Base-by-base conservation (phyloP, 2,113 vertebrate genomes). In the Willisornis vidua region DNA sequence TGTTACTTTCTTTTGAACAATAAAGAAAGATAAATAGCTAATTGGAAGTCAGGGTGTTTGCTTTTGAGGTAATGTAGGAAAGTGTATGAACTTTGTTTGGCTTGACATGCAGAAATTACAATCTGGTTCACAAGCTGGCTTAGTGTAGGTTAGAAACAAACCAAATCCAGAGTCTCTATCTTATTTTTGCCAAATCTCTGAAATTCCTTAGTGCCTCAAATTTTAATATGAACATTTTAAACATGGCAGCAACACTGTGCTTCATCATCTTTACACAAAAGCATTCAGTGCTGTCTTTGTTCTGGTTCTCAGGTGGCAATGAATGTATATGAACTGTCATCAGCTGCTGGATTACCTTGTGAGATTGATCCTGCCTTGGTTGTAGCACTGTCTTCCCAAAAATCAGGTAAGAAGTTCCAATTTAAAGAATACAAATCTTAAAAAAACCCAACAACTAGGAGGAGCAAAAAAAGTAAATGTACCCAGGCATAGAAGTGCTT, bases 311-410 rank as follows among this genome's bases (percentile, higher is more conserved):
- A 99, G 99, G 99, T 99, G 98, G 99, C 99, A 93, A 99, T 99
- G 99, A 99, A 99, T 68, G 99, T 99, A 62, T 99, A 99, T 68
- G 99, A 99, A 94, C 98, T 99, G 79, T 99, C 99, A 19, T 99
- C 99, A 31, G 99, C 99, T 29, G 99, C 99, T 71, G 99, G 99
- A 49, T 95, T 99, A 77, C 99, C 99, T 76, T 99, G 99, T 73
- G 99, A 99, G 97, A 99, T 99, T 67, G 99, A 99, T 97, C 99
- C 99, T 12, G 99, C 99, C 14, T 98, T 99, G 94, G 99, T 99
- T 0, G 99, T 99, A 93, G 99, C 99, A n/a, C 97, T 99, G 81
- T 99, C 99, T 65, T 99, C 99, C 52, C 99, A 99, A 96, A 99
- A 99, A 90, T 99, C 99, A 93, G 99, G 99, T 99, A 97, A 97